Evolutionary conservation across 92 coral and sea anemone species (phyloP).

Genomic region (Epizoanthus illoricatus): DNA sequence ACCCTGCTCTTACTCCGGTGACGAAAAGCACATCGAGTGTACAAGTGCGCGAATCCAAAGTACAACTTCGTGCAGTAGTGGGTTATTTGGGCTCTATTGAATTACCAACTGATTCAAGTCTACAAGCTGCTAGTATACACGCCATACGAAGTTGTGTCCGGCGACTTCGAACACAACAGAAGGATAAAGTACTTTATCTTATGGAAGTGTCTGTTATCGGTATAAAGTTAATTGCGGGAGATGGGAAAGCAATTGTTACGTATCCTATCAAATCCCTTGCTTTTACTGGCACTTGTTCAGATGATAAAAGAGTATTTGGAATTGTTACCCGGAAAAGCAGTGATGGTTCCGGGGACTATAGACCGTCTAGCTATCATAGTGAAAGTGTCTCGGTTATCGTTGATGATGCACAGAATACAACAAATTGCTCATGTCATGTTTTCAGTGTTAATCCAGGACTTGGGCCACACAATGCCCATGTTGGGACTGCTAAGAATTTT

Average conservation of each 20-base stretch:
- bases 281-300: slow-evolving; percentile 89
- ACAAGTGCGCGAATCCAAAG: slow-evolving; percentile 32
- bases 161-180: slow-evolving; percentile 83
- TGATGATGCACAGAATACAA: slow-evolving; percentile 53
- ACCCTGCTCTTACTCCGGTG: slow-evolving; percentile 58
- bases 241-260: slow-evolving; percentile 70
- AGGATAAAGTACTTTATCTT: slow-evolving; percentile 66
- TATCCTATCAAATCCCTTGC: slow-evolving; percentile 84
- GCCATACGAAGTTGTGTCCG: slow-evolving; percentile 89
- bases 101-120: slow-evolving; percentile 75
- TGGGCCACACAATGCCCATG: slow-evolving; percentile 67
- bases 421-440: slow-evolving; percentile 93
- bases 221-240: slow-evolving; percentile 66
- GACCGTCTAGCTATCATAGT: slow-evolving; percentile 55
- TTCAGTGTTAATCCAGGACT: slow-evolving; percentile 83
- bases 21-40: slow-evolving; percentile 32
- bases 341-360: slow-evolving; percentile 45
- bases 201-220: slow-evolving; percentile 81
- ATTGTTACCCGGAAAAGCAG: slow-evolving; percentile 80
- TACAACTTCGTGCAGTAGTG: slow-evolving; percentile 65
- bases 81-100: slow-evolving; percentile 97
- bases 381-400: slow-evolving; percentile 42
- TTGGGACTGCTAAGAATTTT: slow-evolving; percentile 65
- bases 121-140: slow-evolving; percentile 69
- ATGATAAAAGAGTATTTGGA: slow-evolving; percentile 89